Conservation (phyloP, 2,888 invertebrate genomes). For the Harpalus rubripes region DNA sequence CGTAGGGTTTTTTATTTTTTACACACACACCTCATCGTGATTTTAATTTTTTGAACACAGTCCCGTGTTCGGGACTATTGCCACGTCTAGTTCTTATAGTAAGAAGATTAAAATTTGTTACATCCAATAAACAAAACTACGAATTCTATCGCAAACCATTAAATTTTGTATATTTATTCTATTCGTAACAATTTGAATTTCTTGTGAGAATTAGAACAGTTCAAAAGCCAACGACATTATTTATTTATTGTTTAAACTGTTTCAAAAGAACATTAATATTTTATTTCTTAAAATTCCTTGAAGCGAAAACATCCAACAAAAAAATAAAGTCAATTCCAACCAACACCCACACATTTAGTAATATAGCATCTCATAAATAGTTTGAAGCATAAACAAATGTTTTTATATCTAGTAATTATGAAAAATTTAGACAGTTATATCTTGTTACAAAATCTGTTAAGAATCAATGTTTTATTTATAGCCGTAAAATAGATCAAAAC, state of each 20-base stretch:
- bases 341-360: background rate
- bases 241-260: background rate
- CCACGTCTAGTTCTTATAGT: background rate
- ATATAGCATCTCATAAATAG: background rate
- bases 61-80: no score
- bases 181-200: background rate
- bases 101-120: background rate
- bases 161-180: background rate
- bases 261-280: background rate
- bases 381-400: background rate
- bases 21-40: no score
- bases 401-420: slow-evolving; percentile 1
- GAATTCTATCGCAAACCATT: background rate
- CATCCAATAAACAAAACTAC: background rate
- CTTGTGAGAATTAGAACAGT: background rate
- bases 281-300: background rate
- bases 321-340: background rate
- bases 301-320: background rate
- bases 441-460: background rate
- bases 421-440: slow-evolving; percentile 2
- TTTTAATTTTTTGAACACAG: no score
- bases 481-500: background rate
- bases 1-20: no score
- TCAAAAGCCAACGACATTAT: background rate
- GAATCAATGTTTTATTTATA: slow-evolving; percentile 6